phyloP scores from a whole-genome alignment of 1,140 invertebrate species.

The Diorhabda sublineata region DNA sequence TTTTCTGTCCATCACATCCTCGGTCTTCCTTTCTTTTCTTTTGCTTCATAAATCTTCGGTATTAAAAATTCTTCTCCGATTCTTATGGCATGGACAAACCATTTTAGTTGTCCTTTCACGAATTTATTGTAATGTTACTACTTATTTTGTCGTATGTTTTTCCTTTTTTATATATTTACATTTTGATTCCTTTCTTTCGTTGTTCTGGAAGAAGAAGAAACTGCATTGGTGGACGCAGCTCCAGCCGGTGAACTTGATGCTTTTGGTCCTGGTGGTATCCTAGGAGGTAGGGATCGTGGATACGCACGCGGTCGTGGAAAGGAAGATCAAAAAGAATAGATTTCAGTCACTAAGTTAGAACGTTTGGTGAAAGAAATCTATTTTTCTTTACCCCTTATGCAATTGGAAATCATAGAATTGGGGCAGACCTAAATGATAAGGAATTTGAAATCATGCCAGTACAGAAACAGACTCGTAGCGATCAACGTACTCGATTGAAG shows the following conservation, averaged over 20 bases:
- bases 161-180: too few species aligned
- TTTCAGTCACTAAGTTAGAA: constrained; percentile 97
- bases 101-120: too few species aligned
- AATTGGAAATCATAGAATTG: constrained; percentile 99
- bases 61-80: too few species aligned
- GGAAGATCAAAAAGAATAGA: constrained; percentile 97
- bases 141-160: too few species aligned
- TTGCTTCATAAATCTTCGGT: too few species aligned
- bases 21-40: too few species aligned
- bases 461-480: constrained; percentile 99
- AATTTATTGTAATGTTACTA: too few species aligned
- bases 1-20: too few species aligned
- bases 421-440: constrained; percentile 85
- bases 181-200: too few species aligned
- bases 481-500: constrained; percentile 99
- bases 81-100: too few species aligned
- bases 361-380: constrained; percentile 97
- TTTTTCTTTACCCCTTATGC: constrained; percentile 97
- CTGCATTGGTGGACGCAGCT: constrained; percentile 84
- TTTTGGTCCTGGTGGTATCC: constrained; percentile 78
- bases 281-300: constrained; percentile 80
- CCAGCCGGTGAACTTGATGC: constrained; percentile 88
- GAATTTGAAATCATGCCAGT: constrained; percentile 99
- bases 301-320: constrained; percentile 86
- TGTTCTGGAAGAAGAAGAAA: too few species aligned